Evolutionary conservation across 2,888 invertebrate genomes (phyloP), one percentile per base, ranked within the genome.

Genomic region (Pemphredon lugubris): DNA sequence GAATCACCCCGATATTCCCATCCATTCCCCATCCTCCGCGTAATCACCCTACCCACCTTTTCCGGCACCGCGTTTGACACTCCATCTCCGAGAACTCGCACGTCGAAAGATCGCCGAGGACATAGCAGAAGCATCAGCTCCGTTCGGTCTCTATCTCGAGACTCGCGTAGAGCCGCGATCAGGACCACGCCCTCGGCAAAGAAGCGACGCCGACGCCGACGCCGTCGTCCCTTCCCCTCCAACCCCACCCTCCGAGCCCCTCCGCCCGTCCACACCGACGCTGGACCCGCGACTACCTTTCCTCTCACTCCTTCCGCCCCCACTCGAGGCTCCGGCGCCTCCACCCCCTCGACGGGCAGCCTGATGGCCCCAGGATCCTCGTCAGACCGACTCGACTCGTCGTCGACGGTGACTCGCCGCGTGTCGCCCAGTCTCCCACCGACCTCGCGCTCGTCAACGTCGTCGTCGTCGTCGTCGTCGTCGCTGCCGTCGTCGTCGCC

Each of bases 101-200:
- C n/a, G n/a, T n/a, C n/a, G n/a, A n/a, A n/a, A n/a, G n/a, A n/a
- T n/a, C n/a, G n/a, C n/a, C n/a, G n/a, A n/a, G n/a, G n/a, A n/a
- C n/a, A n/a, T n/a, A n/a, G n/a, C n/a, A n/a, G n/a, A n/a, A n/a
- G n/a, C n/a, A n/a, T n/a, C n/a, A n/a, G n/a, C n/a, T n/a, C n/a
- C 32, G 14, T 40, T 39, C 53, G 53, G 45, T 73, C 61, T 65
- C 57, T 60, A 26, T 60, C 58, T 54, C 44, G 26, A 57, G 53
- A 68, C 65, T 74, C 75, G 72, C 69, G 58, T 63, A 60, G 57
- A 75, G 54, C 55, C 66, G 76, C 73, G 77, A 77, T 68, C 79
- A 74, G 79, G 74, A 83, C 87, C 88, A 88, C 88, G 87, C 88
- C 88, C 87, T 87, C 86, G 83, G 57, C 80, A 77, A 83, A 84